Conservation (phyloP, 1,140 invertebrate species). For the Antheraea mylitta region DNA sequence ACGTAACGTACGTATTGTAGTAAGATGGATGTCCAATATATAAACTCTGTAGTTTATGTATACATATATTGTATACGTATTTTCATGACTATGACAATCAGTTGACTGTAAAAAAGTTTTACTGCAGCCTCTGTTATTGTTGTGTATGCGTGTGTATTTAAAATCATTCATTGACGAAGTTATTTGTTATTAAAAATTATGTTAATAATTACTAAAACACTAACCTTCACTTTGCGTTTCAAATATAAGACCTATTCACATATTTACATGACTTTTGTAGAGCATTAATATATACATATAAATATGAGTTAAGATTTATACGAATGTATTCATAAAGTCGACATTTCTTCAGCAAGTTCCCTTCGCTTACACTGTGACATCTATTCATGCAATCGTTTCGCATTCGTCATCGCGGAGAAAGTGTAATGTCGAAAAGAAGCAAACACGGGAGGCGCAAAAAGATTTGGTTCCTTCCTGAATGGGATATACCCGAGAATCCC, state of each 20-base stretch:
- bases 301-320: neutral
- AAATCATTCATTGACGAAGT: no score
- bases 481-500: constrained; percentile 51
- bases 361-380: constrained; percentile 9
- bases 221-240: neutral
- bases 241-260: neutral
- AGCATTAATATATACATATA: neutral
- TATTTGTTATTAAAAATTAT: no score
- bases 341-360: neutral
- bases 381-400: constrained; percentile 27
- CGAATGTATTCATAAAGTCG: neutral
- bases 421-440: constrained; percentile 37
- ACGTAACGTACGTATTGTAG: no score
- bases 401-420: constrained; percentile 38
- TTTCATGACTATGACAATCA: no score
- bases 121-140: no score
- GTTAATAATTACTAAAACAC: no score
- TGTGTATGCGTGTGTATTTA: no score
- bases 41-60: no score
- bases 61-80: no score
- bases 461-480: constrained; percentile 60
- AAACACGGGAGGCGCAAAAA: constrained; percentile 46
- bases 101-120: no score
- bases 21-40: no score
- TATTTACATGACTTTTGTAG: neutral